A percentile compares a stretch with the other conserved stretches of the same genome.
Evolutionary conservation across 2,888 invertebrate species (phyloP).

Genomic region (Melanchra persicariae): DNA sequence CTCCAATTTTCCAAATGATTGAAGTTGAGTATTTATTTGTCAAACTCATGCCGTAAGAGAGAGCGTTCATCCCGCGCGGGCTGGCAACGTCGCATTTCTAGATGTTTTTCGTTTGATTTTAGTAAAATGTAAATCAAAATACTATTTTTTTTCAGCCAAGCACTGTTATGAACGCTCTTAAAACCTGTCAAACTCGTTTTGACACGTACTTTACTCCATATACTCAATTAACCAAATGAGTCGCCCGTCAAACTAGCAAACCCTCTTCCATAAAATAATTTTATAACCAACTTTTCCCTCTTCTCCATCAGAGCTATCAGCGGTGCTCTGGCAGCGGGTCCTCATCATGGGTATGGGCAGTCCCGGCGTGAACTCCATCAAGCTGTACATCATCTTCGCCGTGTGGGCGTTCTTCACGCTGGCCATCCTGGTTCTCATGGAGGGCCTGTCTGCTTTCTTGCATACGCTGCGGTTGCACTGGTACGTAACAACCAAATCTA

Average conservation of each 20-base stretch:
- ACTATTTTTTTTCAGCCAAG: no score
- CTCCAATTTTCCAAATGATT: no score
- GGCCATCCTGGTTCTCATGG: conserved; percentile 96
- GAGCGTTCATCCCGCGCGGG: no score
- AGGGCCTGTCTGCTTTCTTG: conserved; percentile 97
- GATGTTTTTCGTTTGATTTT: no score
- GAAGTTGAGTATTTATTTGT: no score
- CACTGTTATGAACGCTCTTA: neutral
- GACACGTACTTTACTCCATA: no score
- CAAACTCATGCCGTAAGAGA: no score
- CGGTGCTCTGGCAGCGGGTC: conserved; percentile 94
- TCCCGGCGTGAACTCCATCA: conserved; percentile 80
- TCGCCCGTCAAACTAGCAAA: no score
- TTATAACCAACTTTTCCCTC: neutral
- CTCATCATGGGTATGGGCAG: conserved; percentile 89
- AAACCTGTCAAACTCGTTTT: no score
- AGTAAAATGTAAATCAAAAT: no score
- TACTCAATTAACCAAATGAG: no score
- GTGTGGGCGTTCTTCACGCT: conserved; percentile 95
- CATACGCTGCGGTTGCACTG: conserved; percentile 97
- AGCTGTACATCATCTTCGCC: conserved; percentile 93
- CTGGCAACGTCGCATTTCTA: no score
- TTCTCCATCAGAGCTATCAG: conserved; percentile 92
- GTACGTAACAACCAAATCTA: conserved; percentile 81
- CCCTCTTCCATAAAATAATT: neutral